Evolutionary conservation across 92 coral and sea anemone species (phyloP).

Genomic region (Virgularia gustaviana): DNA sequence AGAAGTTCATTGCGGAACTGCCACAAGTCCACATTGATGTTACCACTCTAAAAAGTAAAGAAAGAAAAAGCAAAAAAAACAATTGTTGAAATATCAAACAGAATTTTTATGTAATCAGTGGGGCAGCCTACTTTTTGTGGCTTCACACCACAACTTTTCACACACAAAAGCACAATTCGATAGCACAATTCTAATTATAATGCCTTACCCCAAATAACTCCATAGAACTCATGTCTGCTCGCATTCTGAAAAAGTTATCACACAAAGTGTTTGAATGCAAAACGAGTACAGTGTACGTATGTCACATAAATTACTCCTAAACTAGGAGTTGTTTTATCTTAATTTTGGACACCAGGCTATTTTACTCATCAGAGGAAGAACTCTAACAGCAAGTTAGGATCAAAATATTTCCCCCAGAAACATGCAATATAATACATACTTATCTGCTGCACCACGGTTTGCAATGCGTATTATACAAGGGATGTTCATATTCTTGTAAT

Average conservation of each 20-base stretch:
- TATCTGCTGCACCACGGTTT: constrained; percentile 72
- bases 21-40: constrained; percentile 36
- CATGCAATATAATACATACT: constrained; percentile 59
- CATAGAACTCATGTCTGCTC: constrained; percentile 85
- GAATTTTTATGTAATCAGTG: too few relatives aligned
- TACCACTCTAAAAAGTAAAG: constrained; percentile 18
- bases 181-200: too few relatives aligned
- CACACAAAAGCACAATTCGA: too few relatives aligned
- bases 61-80: not conserved
- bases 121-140: too few relatives aligned
- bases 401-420: too few relatives aligned
- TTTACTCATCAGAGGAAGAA: too few relatives aligned
- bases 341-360: not conserved
- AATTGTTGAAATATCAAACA: not conserved
- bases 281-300: not conserved
- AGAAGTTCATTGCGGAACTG: constrained; percentile 13
- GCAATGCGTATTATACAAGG: constrained; percentile 76
- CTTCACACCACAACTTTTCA: too few relatives aligned
- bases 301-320: not conserved
- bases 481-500: constrained; percentile 51
- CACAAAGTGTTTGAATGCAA: not conserved
- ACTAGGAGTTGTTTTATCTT: not conserved
- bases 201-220: constrained; percentile 91
- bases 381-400: too few relatives aligned
- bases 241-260: constrained; percentile 55